Conservation (phyloP, 2,113 vertebrate species). For the Lanius collurio region DNA sequence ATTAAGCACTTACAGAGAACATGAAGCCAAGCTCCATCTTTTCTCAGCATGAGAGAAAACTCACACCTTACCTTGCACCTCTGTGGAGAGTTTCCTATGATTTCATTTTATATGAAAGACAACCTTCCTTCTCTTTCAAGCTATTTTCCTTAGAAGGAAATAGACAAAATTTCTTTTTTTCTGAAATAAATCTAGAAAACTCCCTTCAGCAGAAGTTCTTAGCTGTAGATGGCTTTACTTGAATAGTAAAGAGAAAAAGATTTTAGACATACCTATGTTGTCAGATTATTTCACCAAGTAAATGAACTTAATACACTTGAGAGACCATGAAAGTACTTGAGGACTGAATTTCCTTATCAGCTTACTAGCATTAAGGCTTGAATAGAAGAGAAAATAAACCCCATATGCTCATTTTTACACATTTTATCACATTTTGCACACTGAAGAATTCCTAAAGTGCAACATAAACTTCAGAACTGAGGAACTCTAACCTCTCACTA, state of each 20-base stretch:
- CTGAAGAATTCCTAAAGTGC: background rate
- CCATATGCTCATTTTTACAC: background rate
- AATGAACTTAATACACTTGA: background rate
- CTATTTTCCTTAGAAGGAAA: background rate
- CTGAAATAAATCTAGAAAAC: background rate
- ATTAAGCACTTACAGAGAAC: background rate
- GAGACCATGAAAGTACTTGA: background rate
- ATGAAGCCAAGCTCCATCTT: background rate
- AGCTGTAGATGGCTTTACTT: background rate
- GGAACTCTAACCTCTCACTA: background rate
- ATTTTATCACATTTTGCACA: background rate
- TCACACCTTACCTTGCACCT: background rate
- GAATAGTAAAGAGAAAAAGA: background rate
- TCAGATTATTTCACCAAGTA: background rate
- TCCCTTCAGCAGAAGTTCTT: background rate
- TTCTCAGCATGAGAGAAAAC: background rate
- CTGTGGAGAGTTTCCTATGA: background rate
- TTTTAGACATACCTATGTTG: background rate
- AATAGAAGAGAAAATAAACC: background rate
- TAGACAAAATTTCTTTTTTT: background rate
- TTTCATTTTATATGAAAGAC: background rate
- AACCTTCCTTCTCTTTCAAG: background rate
- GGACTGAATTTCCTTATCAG: background rate
- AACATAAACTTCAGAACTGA: background rate
- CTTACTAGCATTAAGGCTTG: background rate